Percentiles rank a stretch among this genome's conserved stretches.
phyloP scores from a whole-genome alignment of 2,888 invertebrate species.

The Julus scandinavius region DNA sequence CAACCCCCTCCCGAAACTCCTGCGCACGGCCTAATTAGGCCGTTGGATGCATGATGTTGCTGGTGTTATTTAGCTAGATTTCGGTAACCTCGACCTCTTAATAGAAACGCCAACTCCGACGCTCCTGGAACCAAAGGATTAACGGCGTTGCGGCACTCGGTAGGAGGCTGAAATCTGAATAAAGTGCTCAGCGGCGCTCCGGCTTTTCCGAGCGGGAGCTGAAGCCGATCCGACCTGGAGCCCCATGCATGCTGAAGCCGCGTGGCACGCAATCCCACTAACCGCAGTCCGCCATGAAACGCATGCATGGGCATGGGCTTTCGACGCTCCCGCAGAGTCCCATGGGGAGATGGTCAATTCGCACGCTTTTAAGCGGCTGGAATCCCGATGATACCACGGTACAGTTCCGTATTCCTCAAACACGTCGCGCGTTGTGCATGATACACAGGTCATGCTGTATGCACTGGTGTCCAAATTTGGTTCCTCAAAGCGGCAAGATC shows the following conservation, averaged over 20 bases:
- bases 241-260: neutral
- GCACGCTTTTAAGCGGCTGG: conserved; percentile 34
- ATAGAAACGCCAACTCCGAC: neutral
- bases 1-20: neutral
- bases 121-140: conserved; percentile 26
- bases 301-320: neutral
- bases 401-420: neutral
- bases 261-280: neutral
- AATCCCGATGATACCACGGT: neutral
- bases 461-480: no score
- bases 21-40: conserved; percentile 2
- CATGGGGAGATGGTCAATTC: neutral
- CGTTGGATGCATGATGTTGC: neutral
- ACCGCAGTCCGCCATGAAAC: neutral
- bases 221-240: neutral
- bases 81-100: neutral
- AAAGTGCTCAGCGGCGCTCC: neutral
- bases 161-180: conserved; percentile 34
- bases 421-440: neutral
- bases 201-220: neutral
- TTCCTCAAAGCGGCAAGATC: no score
- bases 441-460: no score
- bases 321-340: neutral
- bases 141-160: conserved; percentile 5
- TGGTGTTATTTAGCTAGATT: neutral